Percentiles rank a stretch among this genome's conserved stretches.
These are phyloP conservation scores for Antennarius maculatus DNA, from an alignment of 2,797 vertebrate genomes.

Conservation along the genomic window DNA sequence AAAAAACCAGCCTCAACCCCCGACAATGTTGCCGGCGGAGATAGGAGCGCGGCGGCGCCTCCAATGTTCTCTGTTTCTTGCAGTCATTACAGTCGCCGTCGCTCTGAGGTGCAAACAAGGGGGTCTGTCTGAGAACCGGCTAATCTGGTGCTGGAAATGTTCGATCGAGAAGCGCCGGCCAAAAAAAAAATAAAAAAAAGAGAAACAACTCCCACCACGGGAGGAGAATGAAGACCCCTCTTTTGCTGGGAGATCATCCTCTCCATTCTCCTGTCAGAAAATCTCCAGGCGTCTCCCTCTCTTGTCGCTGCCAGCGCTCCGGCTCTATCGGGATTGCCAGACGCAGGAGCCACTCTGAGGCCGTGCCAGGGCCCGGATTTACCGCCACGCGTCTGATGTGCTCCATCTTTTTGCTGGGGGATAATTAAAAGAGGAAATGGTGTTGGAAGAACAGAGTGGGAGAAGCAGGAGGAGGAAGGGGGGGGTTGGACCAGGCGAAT, in stretches of 20 bases:
- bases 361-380: slow-evolving; percentile 84
- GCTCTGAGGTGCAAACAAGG: slow-evolving; percentile 73
- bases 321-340: slow-evolving; percentile 85
- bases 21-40: slow-evolving; percentile 71
- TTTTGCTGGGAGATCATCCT: slow-evolving; percentile 82
- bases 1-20: slow-evolving; percentile 58
- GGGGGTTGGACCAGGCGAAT: slow-evolving; percentile 72
- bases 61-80: slow-evolving; percentile 60
- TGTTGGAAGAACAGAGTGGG: slow-evolving; percentile 80
- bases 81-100: slow-evolving; percentile 70
- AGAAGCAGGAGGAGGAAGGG: slow-evolving; percentile 51
- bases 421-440: slow-evolving; percentile 87
- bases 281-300: slow-evolving; percentile 78
- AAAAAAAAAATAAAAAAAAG: slow-evolving; percentile 50
- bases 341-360: slow-evolving; percentile 81
- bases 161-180: slow-evolving; percentile 72
- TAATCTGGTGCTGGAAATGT: slow-evolving; percentile 83
- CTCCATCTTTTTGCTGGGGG: slow-evolving; percentile 81
- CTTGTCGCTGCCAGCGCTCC: slow-evolving; percentile 80
- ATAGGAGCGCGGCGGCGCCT: slow-evolving; percentile 72
- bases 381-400: slow-evolving; percentile 84
- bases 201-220: slow-evolving; percentile 52
- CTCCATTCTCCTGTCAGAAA: slow-evolving; percentile 79
- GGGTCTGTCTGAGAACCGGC: slow-evolving; percentile 68
- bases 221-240: slow-evolving; percentile 76